phyloP scores from a whole-genome alignment of 2,113 vertebrate species.

The Empidonax traillii region DNA sequence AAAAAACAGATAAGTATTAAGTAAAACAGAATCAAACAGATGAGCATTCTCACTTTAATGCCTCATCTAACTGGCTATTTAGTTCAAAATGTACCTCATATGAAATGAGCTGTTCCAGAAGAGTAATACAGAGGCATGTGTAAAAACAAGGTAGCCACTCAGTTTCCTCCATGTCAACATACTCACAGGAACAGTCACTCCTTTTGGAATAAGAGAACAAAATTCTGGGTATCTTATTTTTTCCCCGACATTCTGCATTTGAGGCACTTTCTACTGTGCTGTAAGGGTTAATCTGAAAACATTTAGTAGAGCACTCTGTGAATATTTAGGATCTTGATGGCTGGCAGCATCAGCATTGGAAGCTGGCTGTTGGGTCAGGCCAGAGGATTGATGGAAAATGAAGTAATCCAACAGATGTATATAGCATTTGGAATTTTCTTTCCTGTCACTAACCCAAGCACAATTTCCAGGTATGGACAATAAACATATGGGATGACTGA shows the following conservation, averaged over 20 bases:
- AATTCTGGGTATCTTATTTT: neutral
- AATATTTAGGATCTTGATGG: neutral
- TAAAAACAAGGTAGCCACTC: neutral
- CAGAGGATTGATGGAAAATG: neutral
- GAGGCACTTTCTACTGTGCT: neutral
- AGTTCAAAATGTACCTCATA: neutral
- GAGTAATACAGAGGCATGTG: neutral
- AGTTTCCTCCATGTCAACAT: neutral
- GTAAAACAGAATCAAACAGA: neutral
- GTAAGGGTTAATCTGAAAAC: neutral
- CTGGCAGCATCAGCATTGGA: neutral
- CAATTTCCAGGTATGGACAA: neutral
- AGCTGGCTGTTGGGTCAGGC: neutral
- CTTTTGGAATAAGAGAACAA: neutral
- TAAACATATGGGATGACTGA: neutral
- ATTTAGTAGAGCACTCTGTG: neutral
- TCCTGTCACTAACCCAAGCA: neutral
- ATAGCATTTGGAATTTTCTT: neutral
- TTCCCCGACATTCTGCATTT: neutral
- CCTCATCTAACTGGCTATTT: neutral
- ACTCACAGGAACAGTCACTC: fast-evolving
- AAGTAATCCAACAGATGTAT: neutral
- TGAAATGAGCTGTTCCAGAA: neutral
- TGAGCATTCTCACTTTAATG: neutral
- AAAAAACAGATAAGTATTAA: neutral